Evolutionary conservation across 2,888 invertebrate species (phyloP).

Genomic region (Sclerodermus sp.): DNA sequence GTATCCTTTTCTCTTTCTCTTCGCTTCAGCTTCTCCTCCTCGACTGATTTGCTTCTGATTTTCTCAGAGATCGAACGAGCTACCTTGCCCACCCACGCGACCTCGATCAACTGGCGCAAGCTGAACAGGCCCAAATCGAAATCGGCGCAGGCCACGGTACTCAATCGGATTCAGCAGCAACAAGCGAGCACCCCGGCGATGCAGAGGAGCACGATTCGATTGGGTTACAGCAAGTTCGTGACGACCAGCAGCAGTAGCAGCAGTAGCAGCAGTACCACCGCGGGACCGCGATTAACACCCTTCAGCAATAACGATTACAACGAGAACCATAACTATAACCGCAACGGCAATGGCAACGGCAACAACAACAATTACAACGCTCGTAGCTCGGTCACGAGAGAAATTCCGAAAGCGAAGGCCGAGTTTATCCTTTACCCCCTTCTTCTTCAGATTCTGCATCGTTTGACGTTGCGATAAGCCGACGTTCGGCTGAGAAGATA

Average conservation of each 20-base stretch:
- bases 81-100: constrained; percentile 38
- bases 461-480: no score
- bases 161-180: constrained; percentile 35
- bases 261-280: no score
- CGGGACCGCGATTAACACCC: constrained; percentile 40
- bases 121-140: constrained; percentile 37
- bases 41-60: no score
- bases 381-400: no score
- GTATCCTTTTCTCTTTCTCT: background rate
- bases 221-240: constrained; percentile 36
- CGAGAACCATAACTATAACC: constrained; percentile 37
- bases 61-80: constrained; percentile 39
- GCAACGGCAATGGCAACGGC: no score
- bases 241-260: constrained; percentile 29
- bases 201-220: constrained; percentile 45
- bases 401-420: no score
- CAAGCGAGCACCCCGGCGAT: constrained; percentile 47
- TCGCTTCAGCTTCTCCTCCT: background rate
- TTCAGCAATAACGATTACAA: constrained; percentile 46
- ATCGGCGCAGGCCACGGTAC: constrained; percentile 34
- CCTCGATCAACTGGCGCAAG: constrained; percentile 36
- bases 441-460: no score
- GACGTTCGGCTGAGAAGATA: no score
- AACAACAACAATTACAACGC: no score
- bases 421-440: no score